Evolutionary conservation across 1,140 invertebrate species (phyloP).

Genomic region (Argopecten irradians): DNA sequence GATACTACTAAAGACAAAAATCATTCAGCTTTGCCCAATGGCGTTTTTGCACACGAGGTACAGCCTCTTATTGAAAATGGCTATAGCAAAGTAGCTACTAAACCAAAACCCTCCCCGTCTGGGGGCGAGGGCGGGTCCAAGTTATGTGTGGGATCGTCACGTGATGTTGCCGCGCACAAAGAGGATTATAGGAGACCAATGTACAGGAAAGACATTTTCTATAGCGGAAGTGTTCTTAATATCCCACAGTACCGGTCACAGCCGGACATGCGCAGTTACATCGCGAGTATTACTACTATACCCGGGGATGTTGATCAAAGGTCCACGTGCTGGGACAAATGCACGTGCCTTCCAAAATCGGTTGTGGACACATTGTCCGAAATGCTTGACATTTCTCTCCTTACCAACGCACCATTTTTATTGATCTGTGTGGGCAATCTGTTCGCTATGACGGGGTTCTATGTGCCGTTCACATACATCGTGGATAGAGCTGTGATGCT

Average conservation of each 20-base stretch:
- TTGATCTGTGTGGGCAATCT: conserved; percentile 94
- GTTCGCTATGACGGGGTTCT: conserved; percentile 95
- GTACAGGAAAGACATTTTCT: conserved; percentile 98
- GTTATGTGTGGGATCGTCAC: conserved; percentile 38
- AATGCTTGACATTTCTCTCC: conserved; percentile 94
- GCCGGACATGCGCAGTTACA: conserved; percentile 85
- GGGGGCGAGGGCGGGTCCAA: conserved; percentile 21
- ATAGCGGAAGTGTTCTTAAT: conserved; percentile 94
- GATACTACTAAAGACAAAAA: not conserved
- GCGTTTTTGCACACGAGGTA: conserved; percentile 54
- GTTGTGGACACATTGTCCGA: conserved; percentile 80
- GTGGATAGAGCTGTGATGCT: conserved; percentile 89
- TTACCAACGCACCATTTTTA: conserved; percentile 79
- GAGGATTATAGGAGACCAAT: conserved; percentile 88
- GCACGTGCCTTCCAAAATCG: conserved; percentile 87
- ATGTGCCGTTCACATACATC: conserved; percentile 96
- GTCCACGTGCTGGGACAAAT: conserved; percentile 78
- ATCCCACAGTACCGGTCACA: conserved; percentile 92
- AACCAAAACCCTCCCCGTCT: not conserved
- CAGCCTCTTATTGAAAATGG: conserved; percentile 84
- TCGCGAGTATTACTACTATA: conserved; percentile 75
- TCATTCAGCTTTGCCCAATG: conserved; percentile 32
- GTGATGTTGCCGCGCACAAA: conserved; percentile 49
- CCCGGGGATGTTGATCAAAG: conserved; percentile 63
- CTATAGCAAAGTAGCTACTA: conserved; percentile 39